Percentiles rank a stretch among this genome's conserved stretches.
Conservation (phyloP, 2,113 vertebrate species). For the Gobiocypris rarus region DNA sequence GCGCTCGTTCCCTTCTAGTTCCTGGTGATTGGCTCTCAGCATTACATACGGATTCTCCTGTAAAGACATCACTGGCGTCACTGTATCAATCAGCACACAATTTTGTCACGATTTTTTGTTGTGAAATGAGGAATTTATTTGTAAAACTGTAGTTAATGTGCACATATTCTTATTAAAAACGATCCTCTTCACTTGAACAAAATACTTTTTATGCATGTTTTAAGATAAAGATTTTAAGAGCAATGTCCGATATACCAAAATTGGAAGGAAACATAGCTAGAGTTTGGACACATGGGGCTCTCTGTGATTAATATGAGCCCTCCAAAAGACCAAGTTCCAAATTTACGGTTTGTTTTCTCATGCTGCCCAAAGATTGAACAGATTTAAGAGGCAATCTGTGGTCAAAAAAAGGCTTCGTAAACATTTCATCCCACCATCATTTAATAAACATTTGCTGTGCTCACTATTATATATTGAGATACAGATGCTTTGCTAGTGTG, state of each 20-base stretch:
- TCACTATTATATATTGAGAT: slow-evolving; percentile 25
- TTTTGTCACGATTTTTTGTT: not conserved
- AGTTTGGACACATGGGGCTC: slow-evolving; percentile 77
- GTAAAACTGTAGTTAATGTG: not conserved
- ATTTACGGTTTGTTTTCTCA: slow-evolving; percentile 70
- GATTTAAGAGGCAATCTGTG: slow-evolving; percentile 58
- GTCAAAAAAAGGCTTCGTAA: slow-evolving; percentile 11
- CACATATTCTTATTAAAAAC: not conserved
- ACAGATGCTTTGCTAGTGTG: slow-evolving; percentile 16
- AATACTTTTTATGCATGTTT: not conserved
- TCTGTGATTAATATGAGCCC: slow-evolving; percentile 70
- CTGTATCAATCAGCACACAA: not conserved
- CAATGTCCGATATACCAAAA: too few relatives aligned
- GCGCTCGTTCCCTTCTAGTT: slow-evolving; percentile 91
- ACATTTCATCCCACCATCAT: slow-evolving; percentile 43
- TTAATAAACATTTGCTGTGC: not conserved
- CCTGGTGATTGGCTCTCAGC: slow-evolving; percentile 93
- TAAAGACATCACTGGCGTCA: slow-evolving; percentile 73
- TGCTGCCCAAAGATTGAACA: slow-evolving; percentile 47
- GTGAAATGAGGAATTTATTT: not conserved
- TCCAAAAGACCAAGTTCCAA: slow-evolving; percentile 63
- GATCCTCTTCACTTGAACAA: not conserved
- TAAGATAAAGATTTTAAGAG: too few relatives aligned
- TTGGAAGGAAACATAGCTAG: not conserved
- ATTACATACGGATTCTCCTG: slow-evolving; percentile 99